These are phyloP conservation scores for Cyclura pinguis DNA, from an alignment of 2,797 vertebrate genomes.

Conservation along the genomic window DNA sequence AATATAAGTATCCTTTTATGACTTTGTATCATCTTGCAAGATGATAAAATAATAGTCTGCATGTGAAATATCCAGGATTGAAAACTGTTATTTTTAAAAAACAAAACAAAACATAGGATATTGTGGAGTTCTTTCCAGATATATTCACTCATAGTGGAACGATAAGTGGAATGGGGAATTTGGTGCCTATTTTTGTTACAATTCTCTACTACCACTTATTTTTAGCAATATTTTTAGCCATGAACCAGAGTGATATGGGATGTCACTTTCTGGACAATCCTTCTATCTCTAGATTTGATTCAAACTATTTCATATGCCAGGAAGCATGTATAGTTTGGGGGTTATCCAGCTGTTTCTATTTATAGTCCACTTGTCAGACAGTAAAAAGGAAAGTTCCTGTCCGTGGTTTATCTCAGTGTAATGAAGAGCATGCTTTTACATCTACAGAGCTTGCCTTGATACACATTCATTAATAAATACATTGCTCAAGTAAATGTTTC, in stretches of 20 bases:
- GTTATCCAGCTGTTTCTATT: slow-evolving; percentile 66
- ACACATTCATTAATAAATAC: slow-evolving; percentile 27
- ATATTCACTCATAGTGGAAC: background rate
- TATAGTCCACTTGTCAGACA: slow-evolving; percentile 66
- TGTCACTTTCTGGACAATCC: slow-evolving; percentile 39
- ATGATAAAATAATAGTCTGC: no score
- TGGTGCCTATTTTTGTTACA: background rate
- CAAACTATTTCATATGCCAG: slow-evolving; percentile 73
- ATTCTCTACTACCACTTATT: background rate
- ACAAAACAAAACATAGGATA: no score
- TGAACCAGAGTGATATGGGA: slow-evolving; percentile 3
- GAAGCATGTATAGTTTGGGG: slow-evolving; percentile 72
- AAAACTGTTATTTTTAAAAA: background rate
- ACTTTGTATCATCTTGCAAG: background rate
- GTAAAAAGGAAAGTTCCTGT: slow-evolving; percentile 64
- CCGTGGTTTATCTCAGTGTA: slow-evolving; percentile 53
- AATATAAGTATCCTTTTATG: background rate
- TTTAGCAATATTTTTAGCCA: background rate
- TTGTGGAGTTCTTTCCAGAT: background rate
- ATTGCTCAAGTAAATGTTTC: slow-evolving; percentile 59
- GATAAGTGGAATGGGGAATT: background rate
- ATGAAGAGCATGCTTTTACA: slow-evolving; percentile 44
- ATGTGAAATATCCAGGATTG: background rate
- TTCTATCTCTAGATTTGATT: slow-evolving; percentile 48
- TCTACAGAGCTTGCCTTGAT: slow-evolving; percentile 44